A percentile compares a stretch with the other conserved stretches of the same genome.
phyloP scores from a whole-genome alignment of 2,113 vertebrate species.

The Climacteris rufus region DNA sequence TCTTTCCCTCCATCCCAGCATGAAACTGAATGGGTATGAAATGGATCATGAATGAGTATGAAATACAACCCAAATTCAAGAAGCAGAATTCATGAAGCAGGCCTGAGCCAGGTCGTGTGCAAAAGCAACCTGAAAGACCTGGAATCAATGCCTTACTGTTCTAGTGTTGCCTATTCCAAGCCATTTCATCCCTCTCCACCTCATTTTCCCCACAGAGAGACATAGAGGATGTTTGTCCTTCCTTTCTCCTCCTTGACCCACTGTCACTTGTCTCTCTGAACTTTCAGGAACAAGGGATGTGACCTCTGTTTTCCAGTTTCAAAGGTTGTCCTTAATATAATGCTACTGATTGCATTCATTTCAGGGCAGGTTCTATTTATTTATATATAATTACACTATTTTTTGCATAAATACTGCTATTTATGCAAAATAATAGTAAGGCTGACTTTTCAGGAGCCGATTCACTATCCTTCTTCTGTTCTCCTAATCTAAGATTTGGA shows the following conservation, averaged over 20 bases:
- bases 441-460: neutral
- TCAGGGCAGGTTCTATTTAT: neutral
- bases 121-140: neutral
- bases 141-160: neutral
- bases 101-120: neutral
- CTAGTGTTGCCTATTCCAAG: neutral
- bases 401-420: neutral
- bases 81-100: neutral
- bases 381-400: neutral
- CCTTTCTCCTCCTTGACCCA: neutral
- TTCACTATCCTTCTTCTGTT: conserved; percentile 12
- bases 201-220: neutral
- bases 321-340: neutral
- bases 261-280: neutral
- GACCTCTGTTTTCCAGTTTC: neutral
- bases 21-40: neutral
- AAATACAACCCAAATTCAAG: neutral
- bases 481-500: conserved; percentile 58
- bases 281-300: neutral
- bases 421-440: neutral
- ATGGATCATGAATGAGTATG: neutral
- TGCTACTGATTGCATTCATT: neutral
- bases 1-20: neutral
- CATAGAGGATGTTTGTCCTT: neutral
- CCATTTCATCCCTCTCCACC: neutral